Conservation (phyloP, 2,797 vertebrate species). For the Phataginus tetradactyla region DNA sequence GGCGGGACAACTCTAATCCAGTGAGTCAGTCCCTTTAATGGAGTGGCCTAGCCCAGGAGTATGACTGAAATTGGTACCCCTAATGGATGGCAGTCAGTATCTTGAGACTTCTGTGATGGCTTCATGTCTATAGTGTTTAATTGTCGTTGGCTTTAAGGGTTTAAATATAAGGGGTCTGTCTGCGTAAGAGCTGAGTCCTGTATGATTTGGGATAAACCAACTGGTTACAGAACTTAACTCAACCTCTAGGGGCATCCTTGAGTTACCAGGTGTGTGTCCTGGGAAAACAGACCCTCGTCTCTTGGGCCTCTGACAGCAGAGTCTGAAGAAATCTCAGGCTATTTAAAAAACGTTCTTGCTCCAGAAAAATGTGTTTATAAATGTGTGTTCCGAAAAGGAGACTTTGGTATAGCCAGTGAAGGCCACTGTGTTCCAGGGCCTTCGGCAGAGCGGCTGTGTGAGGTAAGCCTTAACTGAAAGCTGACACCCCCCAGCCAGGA, state of each 20-base stretch:
- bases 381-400: not conserved
- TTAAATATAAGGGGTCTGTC: not conserved
- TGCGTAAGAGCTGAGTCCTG: not conserved
- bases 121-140: not conserved
- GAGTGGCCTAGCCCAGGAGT: not conserved
- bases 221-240: not conserved
- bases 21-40: too few relatives aligned
- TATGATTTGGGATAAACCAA: not conserved
- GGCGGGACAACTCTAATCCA: rapidly evolving
- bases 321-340: not conserved
- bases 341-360: conserved; percentile 41
- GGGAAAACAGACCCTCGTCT: not conserved
- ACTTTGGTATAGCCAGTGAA: not conserved
- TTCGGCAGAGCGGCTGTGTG: rapidly evolving
- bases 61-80: not conserved
- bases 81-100: not conserved
- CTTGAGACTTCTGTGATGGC: not conserved
- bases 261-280: not conserved
- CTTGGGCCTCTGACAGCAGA: not conserved
- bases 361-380: not conserved
- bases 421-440: not conserved
- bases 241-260: not conserved
- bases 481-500: rapidly evolving
- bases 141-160: not conserved
- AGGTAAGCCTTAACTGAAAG: rapidly evolving